A percentile compares a stretch with the other conserved stretches of the same genome.
Conservation (phyloP, 2,888 invertebrate species). For the Coleophora flavipennella region DNA sequence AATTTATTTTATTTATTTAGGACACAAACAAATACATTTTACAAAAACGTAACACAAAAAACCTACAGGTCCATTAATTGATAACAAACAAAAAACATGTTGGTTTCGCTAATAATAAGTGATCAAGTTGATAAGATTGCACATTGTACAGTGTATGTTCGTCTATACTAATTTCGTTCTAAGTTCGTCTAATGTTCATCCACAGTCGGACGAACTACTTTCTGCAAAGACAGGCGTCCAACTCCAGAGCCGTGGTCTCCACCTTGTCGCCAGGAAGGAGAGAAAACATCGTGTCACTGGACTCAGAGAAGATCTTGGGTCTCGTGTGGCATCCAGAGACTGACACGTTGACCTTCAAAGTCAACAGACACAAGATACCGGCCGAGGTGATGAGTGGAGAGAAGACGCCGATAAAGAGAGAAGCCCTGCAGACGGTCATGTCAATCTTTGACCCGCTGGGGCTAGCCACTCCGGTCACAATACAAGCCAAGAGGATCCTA, state of each 20-base stretch:
- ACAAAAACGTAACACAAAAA: too few relatives aligned
- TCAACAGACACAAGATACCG: not conserved
- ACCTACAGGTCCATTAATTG: too few relatives aligned
- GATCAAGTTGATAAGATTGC: too few relatives aligned
- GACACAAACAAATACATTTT: too few relatives aligned
- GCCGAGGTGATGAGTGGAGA: not conserved
- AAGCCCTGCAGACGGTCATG: conserved; percentile 8
- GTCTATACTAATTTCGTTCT: too few relatives aligned
- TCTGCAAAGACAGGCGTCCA: conserved; percentile 2
- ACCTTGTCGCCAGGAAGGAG: not conserved
- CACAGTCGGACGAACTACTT: conserved; percentile 1
- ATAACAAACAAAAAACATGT: too few relatives aligned
- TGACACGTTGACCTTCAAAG: not conserved
- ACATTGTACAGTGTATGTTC: too few relatives aligned
- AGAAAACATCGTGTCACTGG: not conserved
- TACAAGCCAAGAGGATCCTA: conserved; percentile 6
- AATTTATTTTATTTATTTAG: too few relatives aligned
- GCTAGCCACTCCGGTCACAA: conserved; percentile 9
- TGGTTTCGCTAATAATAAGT: too few relatives aligned
- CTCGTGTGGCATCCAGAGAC: not conserved
- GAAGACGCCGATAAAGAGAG: conserved; percentile 8
- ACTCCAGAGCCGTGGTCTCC: not conserved
- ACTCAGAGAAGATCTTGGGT: not conserved
- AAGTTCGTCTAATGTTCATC: not conserved
- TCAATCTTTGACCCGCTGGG: conserved; percentile 11